Conservation (phyloP, 2,888 invertebrate species). For the Cerceris rybyensis region DNA sequence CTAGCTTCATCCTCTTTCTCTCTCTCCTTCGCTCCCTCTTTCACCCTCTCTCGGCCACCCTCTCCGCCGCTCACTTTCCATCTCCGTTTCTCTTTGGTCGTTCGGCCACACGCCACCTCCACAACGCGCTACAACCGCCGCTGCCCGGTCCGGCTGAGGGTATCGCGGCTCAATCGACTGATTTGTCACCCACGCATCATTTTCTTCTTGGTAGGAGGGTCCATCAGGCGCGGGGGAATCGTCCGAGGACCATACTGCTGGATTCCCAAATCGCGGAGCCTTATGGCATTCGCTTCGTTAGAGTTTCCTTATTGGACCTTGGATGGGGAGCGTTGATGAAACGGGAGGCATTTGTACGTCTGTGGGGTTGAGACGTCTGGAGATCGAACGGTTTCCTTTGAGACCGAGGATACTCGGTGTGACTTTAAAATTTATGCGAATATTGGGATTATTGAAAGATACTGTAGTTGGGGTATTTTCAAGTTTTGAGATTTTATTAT, state of each 20-base stretch:
- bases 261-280: slow-evolving; percentile 33
- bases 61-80: neutral
- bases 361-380: neutral
- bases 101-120: slow-evolving; percentile 53
- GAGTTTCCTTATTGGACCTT: slow-evolving; percentile 44
- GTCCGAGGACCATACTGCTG: neutral
- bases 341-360: slow-evolving; percentile 15
- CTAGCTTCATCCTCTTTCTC: slow-evolving; percentile 41
- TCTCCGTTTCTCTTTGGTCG: slow-evolving; percentile 6
- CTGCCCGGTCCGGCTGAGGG: slow-evolving; percentile 73
- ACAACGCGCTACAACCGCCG: slow-evolving; percentile 64
- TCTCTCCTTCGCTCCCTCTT: slow-evolving; percentile 35
- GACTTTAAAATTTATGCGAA: neutral
- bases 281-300: slow-evolving; percentile 53
- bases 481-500: no score
- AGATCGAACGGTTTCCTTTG: neutral
- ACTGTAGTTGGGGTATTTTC: no score
- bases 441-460: no score
- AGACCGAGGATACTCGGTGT: neutral
- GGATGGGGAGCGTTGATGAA: slow-evolving; percentile 18
- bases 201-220: slow-evolving; percentile 68
- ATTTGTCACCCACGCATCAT: slow-evolving; percentile 80
- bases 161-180: slow-evolving; percentile 79
- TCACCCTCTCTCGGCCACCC: slow-evolving; percentile 9
- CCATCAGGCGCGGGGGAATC: neutral